These are phyloP conservation scores for Stenurella melanura DNA, from an alignment of 2,888 invertebrate genomes.

Conservation along the genomic window DNA sequence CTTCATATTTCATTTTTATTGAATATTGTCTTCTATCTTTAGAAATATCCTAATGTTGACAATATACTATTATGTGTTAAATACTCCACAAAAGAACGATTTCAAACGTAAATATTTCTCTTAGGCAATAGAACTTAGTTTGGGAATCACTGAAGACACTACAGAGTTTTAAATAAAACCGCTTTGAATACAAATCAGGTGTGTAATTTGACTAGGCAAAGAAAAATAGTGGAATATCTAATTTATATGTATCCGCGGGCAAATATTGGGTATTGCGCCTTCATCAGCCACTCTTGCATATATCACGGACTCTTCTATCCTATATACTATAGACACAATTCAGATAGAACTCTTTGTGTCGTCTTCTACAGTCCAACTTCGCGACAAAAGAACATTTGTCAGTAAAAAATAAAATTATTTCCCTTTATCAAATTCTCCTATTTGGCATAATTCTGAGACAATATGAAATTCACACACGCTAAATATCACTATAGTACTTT, in stretches of 20 bases:
- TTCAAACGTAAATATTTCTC: not conserved
- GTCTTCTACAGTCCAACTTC: slow-evolving; percentile 56
- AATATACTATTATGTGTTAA: not conserved
- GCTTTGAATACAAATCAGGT: slow-evolving; percentile 26
- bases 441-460: slow-evolving; percentile 44
- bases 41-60: not conserved
- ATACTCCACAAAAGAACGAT: not conserved
- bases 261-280: slow-evolving; percentile 44
- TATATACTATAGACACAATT: slow-evolving; percentile 61
- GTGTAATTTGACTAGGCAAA: slow-evolving; percentile 32
- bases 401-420: slow-evolving; percentile 58
- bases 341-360: slow-evolving; percentile 63
- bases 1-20: no score
- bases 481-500: not conserved
- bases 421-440: slow-evolving; percentile 48
- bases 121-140: not conserved
- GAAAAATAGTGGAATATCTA: slow-evolving; percentile 34
- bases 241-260: slow-evolving; percentile 25
- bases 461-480: slow-evolving; percentile 43
- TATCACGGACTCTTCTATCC: slow-evolving; percentile 59
- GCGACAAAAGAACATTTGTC: slow-evolving; percentile 62
- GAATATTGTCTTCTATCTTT: not conserved
- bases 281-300: slow-evolving; percentile 59
- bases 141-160: not conserved
- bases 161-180: not conserved